phyloP scores from a whole-genome alignment of 2,113 vertebrate genomes.

The Mionectes macconnelli region DNA sequence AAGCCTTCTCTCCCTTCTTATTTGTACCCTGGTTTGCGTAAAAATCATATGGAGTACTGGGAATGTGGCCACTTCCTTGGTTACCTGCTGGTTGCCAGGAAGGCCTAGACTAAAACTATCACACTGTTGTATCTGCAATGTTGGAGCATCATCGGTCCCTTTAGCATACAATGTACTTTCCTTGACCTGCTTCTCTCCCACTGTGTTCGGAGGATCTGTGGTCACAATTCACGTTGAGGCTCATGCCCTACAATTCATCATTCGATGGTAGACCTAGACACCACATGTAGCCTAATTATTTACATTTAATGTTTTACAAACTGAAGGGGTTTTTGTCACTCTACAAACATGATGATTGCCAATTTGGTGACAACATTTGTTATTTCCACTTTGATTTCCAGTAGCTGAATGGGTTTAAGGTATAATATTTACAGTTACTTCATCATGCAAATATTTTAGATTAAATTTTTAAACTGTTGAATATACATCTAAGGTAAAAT shows the following conservation, averaged over 20 bases:
- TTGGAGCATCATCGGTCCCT: neutral
- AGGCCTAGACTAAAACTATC: too few relatives aligned
- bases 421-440: neutral
- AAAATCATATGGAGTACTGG: too few relatives aligned
- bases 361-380: neutral
- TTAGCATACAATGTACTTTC: neutral
- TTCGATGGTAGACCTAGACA: neutral
- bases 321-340: neutral
- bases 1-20: too few relatives aligned
- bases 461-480: neutral
- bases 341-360: neutral
- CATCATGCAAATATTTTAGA: neutral
- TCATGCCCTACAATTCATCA: neutral
- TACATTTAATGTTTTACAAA: neutral
- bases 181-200: neutral
- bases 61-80: too few relatives aligned
- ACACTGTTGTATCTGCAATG: neutral
- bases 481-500: neutral
- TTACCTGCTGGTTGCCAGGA: too few relatives aligned
- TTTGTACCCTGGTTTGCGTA: too few relatives aligned
- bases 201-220: accelerated
- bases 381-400: neutral
- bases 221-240: neutral
- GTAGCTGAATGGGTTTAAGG: neutral
- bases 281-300: neutral